Evolutionary conservation across 2,113 vertebrate species (phyloP), one percentile per base, ranked within the genome.

Genomic region (Sus scrofa): DNA sequence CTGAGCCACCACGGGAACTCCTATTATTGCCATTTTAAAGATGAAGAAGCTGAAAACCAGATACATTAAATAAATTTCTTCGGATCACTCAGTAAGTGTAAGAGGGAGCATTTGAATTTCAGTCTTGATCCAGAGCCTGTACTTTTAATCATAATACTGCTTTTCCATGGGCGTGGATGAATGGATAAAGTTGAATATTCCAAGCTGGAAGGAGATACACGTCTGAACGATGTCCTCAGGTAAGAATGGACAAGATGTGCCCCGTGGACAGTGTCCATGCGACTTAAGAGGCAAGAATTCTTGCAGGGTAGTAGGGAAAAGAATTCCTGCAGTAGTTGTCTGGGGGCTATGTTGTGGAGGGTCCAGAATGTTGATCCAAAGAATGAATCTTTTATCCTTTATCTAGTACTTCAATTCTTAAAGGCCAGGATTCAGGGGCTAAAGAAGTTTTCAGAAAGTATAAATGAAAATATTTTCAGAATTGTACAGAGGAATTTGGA

Each of bases 401-500:
- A 73, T 63, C 62, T 89, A 67, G 24, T 87, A 81, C 87, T 97
- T 71, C 34, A 75, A 2, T 92, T 85, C 68, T 81, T 92, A 60
- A 95, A 85, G 54, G 85, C 12, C 34, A 90, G 82, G 22, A 86
- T 97, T 95, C 56, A 82, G n/a, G 30, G 95, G 20, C 77, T 94
- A 82, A 94, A 86, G 54, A 92, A 85, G 16, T 92, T 96, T 96
- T 92, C 37, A 58, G 56, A 90, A 95, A 68, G 37, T 91, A 88
- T 52, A 97, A 94, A 77, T 88, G 18, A 93, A 96, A 92, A 90
- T 94, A 81, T 93, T 97, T 96, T 94, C 27, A 77, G 34, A 93
- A 88, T 82, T 91, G 63, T 94, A 70, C 77, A 95, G n/a, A 94
- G 18, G 50, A 30, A 24, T 88, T 95, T 84, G 39, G 54, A 85